phyloP scores from a whole-genome alignment of 2,888 invertebrate species.

The Megamerina dolium region DNA sequence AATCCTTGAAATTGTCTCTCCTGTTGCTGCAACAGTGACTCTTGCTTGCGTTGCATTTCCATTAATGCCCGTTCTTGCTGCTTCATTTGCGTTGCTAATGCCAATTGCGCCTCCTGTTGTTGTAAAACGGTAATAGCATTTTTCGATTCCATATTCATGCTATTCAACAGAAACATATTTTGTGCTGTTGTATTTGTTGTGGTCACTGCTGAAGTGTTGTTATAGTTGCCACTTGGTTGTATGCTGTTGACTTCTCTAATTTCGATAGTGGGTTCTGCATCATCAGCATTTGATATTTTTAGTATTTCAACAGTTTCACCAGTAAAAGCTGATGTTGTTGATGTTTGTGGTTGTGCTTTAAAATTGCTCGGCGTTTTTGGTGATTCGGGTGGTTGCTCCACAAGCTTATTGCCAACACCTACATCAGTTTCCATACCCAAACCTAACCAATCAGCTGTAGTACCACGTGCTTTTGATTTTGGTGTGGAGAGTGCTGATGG shows the following conservation, averaged over 20 bases:
- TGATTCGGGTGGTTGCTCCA: constrained; percentile 15
- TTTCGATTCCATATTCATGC: constrained; percentile 36
- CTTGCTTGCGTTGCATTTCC: constrained; percentile 47
- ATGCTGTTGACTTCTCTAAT: too few species aligned
- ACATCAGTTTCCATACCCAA: constrained; percentile 29
- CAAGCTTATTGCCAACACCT: constrained; percentile 11
- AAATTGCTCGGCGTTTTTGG: constrained; percentile 15
- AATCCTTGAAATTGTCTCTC: constrained; percentile 43
- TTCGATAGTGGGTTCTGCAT: constrained; percentile 3
- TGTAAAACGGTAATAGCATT: constrained; percentile 37
- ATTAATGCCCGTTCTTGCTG: constrained; percentile 40
- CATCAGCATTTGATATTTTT: constrained; percentile 19
- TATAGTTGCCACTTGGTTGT: background rate
- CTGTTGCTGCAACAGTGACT: constrained; percentile 36
- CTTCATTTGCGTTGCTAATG: constrained; percentile 45
- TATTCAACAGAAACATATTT: constrained; percentile 35
- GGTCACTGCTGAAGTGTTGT: background rate
- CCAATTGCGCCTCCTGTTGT: constrained; percentile 45
- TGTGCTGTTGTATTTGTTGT: constrained; percentile 20
- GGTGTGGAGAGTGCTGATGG: constrained; percentile 34
- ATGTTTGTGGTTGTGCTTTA: background rate
- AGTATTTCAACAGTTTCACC: constrained; percentile 21
- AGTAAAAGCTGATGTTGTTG: constrained; percentile 1
- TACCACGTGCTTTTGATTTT: constrained; percentile 29
- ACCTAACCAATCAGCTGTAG: constrained; percentile 46